Evolutionary conservation across 1,140 invertebrate species (phyloP).

Genomic region (Chrysomallon squamiferum): DNA sequence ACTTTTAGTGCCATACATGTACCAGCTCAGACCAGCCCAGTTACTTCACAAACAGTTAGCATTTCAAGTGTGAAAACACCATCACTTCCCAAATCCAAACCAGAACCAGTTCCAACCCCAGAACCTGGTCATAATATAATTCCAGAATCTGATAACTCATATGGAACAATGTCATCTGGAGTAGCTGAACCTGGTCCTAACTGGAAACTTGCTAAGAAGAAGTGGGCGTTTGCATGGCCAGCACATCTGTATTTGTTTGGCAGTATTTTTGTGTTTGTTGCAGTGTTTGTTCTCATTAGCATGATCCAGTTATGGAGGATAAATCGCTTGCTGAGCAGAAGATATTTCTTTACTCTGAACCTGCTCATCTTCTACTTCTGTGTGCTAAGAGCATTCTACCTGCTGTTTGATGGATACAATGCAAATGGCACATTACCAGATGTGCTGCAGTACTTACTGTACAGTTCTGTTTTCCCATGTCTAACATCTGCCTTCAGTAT

Average conservation of each 20-base stretch:
- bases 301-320: constrained; percentile 50
- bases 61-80: no score
- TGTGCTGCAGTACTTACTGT: constrained; percentile 80
- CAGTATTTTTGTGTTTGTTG: constrained; percentile 80
- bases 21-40: no score
- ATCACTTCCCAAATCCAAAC: not conserved
- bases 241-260: constrained; percentile 86
- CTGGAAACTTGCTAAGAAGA: constrained; percentile 47
- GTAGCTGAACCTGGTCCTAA: constrained; percentile 41
- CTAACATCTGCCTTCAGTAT: constrained; percentile 84
- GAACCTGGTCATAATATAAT: not conserved
- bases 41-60: not conserved
- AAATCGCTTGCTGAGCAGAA: constrained; percentile 57
- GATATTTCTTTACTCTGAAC: constrained; percentile 85
- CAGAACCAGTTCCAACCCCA: not conserved
- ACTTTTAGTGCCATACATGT: no score
- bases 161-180: not conserved
- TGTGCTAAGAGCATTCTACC: constrained; percentile 80
- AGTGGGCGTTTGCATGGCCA: constrained; percentile 81
- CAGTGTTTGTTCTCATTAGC: constrained; percentile 75
- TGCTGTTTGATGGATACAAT: constrained; percentile 90
- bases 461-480: constrained; percentile 70
- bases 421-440: constrained; percentile 77
- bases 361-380: constrained; percentile 81
- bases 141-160: not conserved